Evolutionary conservation across 2,888 invertebrate species (phyloP), one percentile per base, ranked within the genome.

Genomic region (Sinotaia quadrata): DNA sequence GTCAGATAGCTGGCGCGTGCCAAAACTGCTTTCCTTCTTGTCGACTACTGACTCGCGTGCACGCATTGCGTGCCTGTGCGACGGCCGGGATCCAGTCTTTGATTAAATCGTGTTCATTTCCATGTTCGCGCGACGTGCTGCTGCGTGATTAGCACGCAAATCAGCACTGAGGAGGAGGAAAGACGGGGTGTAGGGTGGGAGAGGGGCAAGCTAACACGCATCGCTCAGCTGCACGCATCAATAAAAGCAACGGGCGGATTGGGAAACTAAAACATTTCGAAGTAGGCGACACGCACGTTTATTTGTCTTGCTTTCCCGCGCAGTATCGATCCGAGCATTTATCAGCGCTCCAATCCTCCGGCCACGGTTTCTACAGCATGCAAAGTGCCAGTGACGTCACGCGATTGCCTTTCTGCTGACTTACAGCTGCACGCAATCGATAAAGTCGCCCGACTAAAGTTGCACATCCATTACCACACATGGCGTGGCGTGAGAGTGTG

Each of bases 31-130:
- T 52, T 69, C n/a, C 51, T n/a, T 24, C 44, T 41, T 59, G 65
- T 36, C 58, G 69, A 49, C 59, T 62, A 49, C 51, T 18, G 44
- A 52, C 36, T 59, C 51, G 65, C 41, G 52, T 47, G 59, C 44
- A 51, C 44, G 49, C 37, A 31, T 67, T 73, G 74, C 77, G 78
- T 77, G 78, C 71, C 65, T 52, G 41, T 51, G 60, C 54, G 68
- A 61, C 71, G 56, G 62, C 65, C 67, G 68, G 62, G 69, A 60
- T 52, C 66, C 56, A 62, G 67, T 54, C 66, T 70, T 72, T 77
- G 75, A 79, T 79, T 76, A 79, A 76, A 73, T 74, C 71, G 75
- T 74, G 73, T 76, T 75, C 72, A 75, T 74, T 76, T 79, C 71
- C 75, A 72, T 72, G 71, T 66, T 56, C 61, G 67, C 59, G 61